Evolutionary conservation across 2,113 vertebrate species (phyloP).

Genomic region (Pseudopipra pipra): DNA sequence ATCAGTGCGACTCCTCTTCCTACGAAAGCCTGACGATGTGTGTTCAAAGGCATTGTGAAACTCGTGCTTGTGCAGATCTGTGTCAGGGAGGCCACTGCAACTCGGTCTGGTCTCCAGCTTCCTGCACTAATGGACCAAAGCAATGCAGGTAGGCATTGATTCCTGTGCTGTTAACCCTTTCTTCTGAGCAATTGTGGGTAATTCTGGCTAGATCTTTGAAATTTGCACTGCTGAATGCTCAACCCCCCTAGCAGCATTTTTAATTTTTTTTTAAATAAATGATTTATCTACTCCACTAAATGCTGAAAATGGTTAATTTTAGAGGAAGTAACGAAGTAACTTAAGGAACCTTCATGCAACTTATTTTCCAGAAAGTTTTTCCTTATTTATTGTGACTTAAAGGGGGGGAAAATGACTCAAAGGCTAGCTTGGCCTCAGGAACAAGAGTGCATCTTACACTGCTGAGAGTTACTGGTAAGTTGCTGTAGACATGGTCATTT

Average conservation of each 20-base stretch:
- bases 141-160: not conserved
- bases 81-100: not conserved
- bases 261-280: not conserved
- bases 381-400: not conserved
- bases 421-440: not conserved
- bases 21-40: not conserved
- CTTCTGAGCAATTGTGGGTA: not conserved
- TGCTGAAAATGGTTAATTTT: not conserved
- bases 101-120: not conserved
- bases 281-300: not conserved
- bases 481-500: not conserved
- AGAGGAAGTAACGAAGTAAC: not conserved
- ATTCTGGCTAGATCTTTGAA: not conserved
- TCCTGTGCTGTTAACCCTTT: not conserved
- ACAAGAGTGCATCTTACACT: not conserved
- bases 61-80: not conserved
- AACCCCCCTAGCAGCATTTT: not conserved
- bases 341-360: not conserved
- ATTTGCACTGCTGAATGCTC: not conserved
- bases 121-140: not conserved
- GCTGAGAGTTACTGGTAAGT: not conserved
- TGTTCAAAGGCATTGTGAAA: not conserved
- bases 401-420: fast-evolving
- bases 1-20: not conserved
- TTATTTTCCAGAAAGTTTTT: not conserved